phyloP scores from a whole-genome alignment of 2,888 invertebrate genomes.

The Conchocele bisecta region DNA sequence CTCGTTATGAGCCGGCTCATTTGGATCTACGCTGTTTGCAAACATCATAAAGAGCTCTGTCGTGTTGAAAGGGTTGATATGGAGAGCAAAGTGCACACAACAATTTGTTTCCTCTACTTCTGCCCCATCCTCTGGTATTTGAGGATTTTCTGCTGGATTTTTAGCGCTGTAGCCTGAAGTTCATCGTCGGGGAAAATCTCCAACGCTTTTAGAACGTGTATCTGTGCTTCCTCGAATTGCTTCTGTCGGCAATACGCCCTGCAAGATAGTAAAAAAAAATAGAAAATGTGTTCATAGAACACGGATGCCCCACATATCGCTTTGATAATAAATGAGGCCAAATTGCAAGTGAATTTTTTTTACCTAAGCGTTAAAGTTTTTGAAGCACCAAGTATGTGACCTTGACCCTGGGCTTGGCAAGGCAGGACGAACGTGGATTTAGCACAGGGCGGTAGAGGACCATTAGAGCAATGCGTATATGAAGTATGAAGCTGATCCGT shows the following conservation, averaged over 20 bases:
- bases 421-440: too few relatives aligned
- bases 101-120: not conserved
- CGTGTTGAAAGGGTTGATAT: too few relatives aligned
- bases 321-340: not conserved
- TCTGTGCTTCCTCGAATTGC: conserved; percentile 65
- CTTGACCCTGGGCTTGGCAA: too few relatives aligned
- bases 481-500: too few relatives aligned
- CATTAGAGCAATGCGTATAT: too few relatives aligned
- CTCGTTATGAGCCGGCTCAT: too few relatives aligned
- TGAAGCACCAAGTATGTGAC: too few relatives aligned
- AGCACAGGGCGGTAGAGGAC: too few relatives aligned
- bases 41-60: too few relatives aligned
- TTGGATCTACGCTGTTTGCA: too few relatives aligned
- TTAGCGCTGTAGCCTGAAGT: conserved; percentile 50
- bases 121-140: conserved; percentile 17
- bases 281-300: not conserved
- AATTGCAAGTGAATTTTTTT: not conserved
- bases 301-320: not conserved
- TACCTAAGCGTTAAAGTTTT: too few relatives aligned
- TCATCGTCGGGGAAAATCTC: conserved; percentile 66
- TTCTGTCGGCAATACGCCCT: conserved; percentile 64
- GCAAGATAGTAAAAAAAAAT: conserved; percentile 15
- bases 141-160: conserved; percentile 42
- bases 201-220: conserved; percentile 65
- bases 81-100: not conserved